phyloP scores from a whole-genome alignment of 2,113 vertebrate genomes.

The Serilophus lunatus region DNA sequence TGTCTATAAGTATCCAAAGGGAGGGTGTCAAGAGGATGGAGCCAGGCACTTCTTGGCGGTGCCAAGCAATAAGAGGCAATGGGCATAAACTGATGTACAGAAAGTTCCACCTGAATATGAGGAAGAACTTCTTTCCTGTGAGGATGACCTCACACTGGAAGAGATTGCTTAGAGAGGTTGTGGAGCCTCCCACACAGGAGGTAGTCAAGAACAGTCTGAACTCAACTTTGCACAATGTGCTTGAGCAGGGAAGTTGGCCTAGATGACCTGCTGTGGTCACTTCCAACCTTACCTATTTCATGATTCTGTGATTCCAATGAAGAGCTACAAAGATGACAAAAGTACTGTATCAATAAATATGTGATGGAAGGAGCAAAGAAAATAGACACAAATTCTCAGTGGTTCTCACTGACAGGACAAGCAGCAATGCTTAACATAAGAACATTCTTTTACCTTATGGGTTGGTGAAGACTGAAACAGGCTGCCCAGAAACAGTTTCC shows the following conservation, averaged over 20 bases:
- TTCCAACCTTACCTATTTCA: neutral
- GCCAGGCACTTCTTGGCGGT: neutral
- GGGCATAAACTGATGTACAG: neutral
- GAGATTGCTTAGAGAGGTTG: neutral
- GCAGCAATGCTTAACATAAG: neutral
- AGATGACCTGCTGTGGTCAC: neutral
- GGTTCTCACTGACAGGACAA: neutral
- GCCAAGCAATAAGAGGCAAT: neutral
- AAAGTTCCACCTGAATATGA: neutral
- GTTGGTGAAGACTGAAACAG: neutral
- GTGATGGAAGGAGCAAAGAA: neutral
- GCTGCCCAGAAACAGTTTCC: neutral
- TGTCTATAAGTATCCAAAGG: neutral
- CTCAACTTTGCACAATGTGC: neutral
- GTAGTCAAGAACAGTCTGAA: neutral
- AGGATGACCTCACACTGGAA: neutral
- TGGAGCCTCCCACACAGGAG: neutral
- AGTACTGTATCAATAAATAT: neutral
- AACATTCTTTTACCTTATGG: neutral
- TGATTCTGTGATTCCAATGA: neutral
- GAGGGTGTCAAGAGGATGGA: neutral
- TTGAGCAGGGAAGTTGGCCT: neutral
- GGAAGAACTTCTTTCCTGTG: neutral
- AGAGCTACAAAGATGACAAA: neutral
- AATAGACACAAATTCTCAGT: neutral